Evolutionary conservation across 1,140 invertebrate species (phyloP).

Genomic region (Vanessa atalanta): DNA sequence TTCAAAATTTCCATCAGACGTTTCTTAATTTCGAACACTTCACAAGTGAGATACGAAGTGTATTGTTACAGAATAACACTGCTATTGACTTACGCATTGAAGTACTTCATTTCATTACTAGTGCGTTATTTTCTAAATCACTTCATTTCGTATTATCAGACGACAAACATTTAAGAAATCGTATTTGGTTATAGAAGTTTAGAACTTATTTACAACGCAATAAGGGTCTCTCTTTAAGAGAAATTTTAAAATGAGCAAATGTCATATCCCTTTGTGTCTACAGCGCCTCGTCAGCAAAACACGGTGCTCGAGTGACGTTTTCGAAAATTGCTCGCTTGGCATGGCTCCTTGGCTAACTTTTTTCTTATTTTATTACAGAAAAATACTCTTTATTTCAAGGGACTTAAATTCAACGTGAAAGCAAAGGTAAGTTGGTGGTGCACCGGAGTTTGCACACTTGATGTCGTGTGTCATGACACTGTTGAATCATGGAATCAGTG

Average conservation of each 20-base stretch:
- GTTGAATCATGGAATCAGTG: constrained; percentile 40
- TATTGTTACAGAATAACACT: too few relatives aligned
- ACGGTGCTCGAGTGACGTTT: constrained; percentile 48
- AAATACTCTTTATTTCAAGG: constrained; percentile 9
- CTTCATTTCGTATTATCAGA: not conserved
- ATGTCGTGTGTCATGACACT: constrained; percentile 42
- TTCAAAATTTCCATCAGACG: too few relatives aligned
- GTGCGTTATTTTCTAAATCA: too few relatives aligned
- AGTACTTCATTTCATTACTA: not conserved
- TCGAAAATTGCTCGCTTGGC: constrained; percentile 49
- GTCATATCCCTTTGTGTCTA: constrained; percentile 44
- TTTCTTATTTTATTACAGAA: not conserved
- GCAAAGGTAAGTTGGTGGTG: constrained; percentile 10
- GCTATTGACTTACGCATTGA: too few relatives aligned
- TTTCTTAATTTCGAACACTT: too few relatives aligned
- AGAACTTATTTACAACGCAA: not conserved
- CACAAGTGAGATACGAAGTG: too few relatives aligned
- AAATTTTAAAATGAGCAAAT: constrained; percentile 42
- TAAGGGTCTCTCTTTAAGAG: not conserved
- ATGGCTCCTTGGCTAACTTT: constrained; percentile 10
- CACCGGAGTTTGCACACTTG: constrained; percentile 42
- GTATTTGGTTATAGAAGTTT: not conserved
- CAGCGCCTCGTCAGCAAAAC: constrained; percentile 50
- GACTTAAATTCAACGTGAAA: not conserved
- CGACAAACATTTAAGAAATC: not conserved